Base-by-base conservation (phyloP, 2,888 invertebrate species). In the Lampropteryx suffumata region DNA sequence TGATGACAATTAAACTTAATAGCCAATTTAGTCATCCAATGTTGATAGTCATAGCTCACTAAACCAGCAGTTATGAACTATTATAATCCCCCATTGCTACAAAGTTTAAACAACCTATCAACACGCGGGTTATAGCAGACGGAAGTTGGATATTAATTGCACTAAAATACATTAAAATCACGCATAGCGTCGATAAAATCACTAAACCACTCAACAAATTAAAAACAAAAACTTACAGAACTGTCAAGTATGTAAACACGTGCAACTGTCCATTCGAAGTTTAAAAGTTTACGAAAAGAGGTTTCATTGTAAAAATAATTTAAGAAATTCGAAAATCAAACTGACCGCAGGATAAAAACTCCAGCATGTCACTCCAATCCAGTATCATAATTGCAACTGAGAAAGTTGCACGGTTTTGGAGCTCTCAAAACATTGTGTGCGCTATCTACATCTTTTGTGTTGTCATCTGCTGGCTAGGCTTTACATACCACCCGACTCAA, bases 351-450 rank as follows among this genome's bases (percentile, higher is more conserved):
- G 75, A 72, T 64, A 88, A 76, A 73, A 85, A 85, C 67, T 85
- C 85, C 65, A 88, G 74, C 85, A 87, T 86, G 88, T 89, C 89
- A 76, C 82, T 82, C 83, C 86, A 87, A 81, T 84, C 82, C 84
- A 88, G 79, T 80, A 84, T 76, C 87, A 85, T 85, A 71, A 71
- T 81, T 79, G 75, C 77, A 77, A 89, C 89, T 89, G 86, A 84
- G 67, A 59, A 55, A 65, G 7, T 79, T 79, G 62, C 82, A 79
- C 80, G 73, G 73, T 76, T 82, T 70, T 55, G 70, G 69, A 59
- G 67, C 67, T 69, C 59, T 64, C 64, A 46, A n/a, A 58, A 59
- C 68, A 78, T 81, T 81, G 79, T 82, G 67, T 73, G 73, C 65
- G 70, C 69, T 75, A 82, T 83, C 79, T 78, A 70, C 66, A 71